Percentiles rank a stretch among this genome's conserved stretches.
These are phyloP conservation scores for Allolobophora icterica DNA, from an alignment of 2,888 invertebrate genomes.

Conservation along the genomic window DNA sequence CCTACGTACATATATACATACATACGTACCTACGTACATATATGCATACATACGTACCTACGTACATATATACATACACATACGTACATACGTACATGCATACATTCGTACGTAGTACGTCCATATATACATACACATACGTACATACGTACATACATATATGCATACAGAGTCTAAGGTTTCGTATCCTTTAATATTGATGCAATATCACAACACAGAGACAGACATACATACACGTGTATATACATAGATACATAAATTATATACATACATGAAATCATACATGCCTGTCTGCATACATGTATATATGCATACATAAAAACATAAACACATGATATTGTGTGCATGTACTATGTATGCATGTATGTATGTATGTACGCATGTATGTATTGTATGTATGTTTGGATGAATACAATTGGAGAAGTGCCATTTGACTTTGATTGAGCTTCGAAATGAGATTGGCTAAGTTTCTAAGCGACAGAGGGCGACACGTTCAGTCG, in stretches of 20 bases:
- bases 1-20: neutral
- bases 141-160: neutral
- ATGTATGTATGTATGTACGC: neutral
- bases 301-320: neutral
- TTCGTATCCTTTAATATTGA: no score
- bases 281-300: neutral
- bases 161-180: no score
- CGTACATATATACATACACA: neutral
- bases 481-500: neutral
- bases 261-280: conserved; percentile 31
- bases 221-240: neutral
- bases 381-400: neutral
- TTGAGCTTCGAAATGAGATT: neutral
- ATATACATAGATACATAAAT: neutral
- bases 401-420: neutral
- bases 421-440: neutral
- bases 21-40: conserved; percentile 32
- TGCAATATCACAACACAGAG: no score
- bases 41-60: neutral
- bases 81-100: neutral
- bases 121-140: neutral
- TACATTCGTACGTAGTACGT: neutral
- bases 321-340: neutral
- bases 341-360: neutral
- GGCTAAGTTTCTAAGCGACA: neutral